Conservation (phyloP, 2,888 invertebrate species). For the Conops quadrifasciatus region DNA sequence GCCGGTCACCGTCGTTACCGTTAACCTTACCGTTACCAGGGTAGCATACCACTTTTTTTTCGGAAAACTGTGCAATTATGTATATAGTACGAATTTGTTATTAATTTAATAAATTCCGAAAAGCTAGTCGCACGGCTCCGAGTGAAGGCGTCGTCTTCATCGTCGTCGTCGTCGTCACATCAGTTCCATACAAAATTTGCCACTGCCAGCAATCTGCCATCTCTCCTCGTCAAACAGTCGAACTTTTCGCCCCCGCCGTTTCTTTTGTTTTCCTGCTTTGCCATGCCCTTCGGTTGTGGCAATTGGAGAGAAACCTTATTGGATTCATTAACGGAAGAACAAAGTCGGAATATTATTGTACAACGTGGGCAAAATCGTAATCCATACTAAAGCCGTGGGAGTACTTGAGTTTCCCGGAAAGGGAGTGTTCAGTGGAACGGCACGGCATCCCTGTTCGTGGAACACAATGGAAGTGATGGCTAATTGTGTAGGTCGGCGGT, state of each 20-base stretch:
- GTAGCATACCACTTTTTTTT: neutral
- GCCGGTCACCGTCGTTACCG: neutral
- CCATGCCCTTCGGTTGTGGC: neutral
- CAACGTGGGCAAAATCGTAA: too few relatives aligned
- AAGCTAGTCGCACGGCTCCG: slow-evolving; percentile 21
- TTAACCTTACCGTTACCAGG: too few relatives aligned
- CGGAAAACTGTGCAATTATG: neutral
- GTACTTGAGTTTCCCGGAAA: too few relatives aligned
- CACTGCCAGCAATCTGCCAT: too few relatives aligned
- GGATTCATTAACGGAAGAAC: slow-evolving; percentile 31
- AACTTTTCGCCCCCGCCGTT: neutral
- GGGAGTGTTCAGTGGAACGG: too few relatives aligned
- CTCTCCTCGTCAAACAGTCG: slow-evolving; percentile 27
- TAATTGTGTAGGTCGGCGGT: neutral
- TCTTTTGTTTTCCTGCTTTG: neutral
- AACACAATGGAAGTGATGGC: neutral
- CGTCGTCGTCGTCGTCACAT: slow-evolving; percentile 36
- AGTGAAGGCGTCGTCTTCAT: slow-evolving; percentile 35
- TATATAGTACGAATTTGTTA: neutral
- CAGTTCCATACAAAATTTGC: too few relatives aligned
- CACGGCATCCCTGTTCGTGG: too few relatives aligned
- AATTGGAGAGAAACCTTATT: slow-evolving; percentile 1
- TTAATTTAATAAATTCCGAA: neutral
- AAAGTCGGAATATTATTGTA: slow-evolving; percentile 13
- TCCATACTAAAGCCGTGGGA: too few relatives aligned